Base-by-base conservation (phyloP, 2,113 vertebrate genomes). In the Numida meleagris region DNA sequence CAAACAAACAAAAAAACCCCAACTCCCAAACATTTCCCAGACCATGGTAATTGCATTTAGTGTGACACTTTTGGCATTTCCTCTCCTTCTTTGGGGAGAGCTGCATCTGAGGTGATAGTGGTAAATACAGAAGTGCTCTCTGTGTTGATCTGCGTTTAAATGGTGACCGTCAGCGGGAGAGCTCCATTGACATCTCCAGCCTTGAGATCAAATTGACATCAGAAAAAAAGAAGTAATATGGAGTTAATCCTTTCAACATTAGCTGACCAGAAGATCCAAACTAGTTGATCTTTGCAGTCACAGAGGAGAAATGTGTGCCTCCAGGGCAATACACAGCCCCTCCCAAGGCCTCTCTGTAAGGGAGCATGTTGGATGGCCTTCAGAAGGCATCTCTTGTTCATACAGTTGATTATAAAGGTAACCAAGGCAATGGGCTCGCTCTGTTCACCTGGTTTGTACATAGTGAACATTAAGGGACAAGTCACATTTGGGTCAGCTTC, bases 41-140 rank as follows among this genome's bases (percentile, higher is more conserved):
- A 93, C 51, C 43, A 55, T 90, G 89, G 40, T 96, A 94, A 97
- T 95, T 95, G 50, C 73, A 86, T 97, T 97, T 95, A 88, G 85
- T 83, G 91, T 95, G 86, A 94, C 93, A 88, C 48, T 95, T 96
- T 48, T 67, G 93, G 89, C 81, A 93, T 96, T 97, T 95, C 88
- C 88, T 96, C 58, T 93, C 63, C 50, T 86, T 67, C 4, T 3
- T 2, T 9, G 12, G n/a, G 71, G 48, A 55, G 92, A 79, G 75
- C 50, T 78, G 71, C 24, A 25, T 82, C 65, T 66, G 6, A 94
- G 95, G 23, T 53, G 77, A 75, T 74, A 82, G 57, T 29, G 61
- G 53, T 53, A 82, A 86, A 89, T 65, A 89, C 81, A 88, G 86
- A 72, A 86, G 53, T 9, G 14, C 3, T 78, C 75, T 51, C 50